Evolutionary conservation across 2,113 vertebrate genomes (phyloP).

Genomic region (Elaphurus davidianus): DNA sequence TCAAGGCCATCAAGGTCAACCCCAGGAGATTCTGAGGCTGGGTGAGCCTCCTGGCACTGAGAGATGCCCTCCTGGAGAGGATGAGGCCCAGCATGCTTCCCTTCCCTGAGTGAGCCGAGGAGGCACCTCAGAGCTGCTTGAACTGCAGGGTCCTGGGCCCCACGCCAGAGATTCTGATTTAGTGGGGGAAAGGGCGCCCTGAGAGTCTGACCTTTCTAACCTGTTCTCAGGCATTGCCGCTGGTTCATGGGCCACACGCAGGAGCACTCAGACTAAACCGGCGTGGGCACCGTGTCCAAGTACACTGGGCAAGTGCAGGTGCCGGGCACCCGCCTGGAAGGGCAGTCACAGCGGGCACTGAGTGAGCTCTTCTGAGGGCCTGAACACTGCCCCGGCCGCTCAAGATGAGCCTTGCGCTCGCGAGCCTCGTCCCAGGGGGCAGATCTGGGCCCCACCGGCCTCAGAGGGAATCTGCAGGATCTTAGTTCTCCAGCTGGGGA

Average conservation of each 20-base stretch:
- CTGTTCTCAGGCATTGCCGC: background rate
- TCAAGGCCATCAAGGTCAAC: background rate
- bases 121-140: background rate
- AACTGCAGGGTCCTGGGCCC: background rate
- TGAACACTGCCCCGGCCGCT: background rate
- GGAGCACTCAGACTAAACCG: background rate
- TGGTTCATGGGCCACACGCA: background rate
- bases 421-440: background rate
- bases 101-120: accelerated
- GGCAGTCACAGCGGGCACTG: background rate
- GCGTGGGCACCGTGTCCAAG: accelerated
- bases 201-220: background rate
- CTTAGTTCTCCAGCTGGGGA: background rate
- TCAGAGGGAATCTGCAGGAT: background rate
- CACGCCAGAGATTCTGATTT: background rate
- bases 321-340: accelerated
- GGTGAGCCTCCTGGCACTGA: background rate
- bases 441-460: background rate
- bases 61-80: background rate
- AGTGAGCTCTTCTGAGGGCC: background rate
- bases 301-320: accelerated
- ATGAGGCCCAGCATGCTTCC: background rate
- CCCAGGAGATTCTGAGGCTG: background rate
- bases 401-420: too few relatives aligned
- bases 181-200: accelerated